Evolutionary conservation across 2,113 vertebrate species (phyloP).

Genomic region (Phocoena phocoena): DNA sequence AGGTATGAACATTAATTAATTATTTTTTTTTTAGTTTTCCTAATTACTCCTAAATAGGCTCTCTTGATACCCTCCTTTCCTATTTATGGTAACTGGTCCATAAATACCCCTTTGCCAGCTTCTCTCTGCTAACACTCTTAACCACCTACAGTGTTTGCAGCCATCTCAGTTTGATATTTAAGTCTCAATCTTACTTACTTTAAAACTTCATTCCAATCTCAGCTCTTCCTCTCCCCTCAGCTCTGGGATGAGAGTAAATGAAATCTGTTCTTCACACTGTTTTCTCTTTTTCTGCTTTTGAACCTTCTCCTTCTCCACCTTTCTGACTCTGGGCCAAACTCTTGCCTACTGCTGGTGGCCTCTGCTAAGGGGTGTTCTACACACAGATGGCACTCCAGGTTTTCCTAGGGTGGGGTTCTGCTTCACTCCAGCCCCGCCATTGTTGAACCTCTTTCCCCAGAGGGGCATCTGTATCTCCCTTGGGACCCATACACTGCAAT

Average conservation of each 20-base stretch:
- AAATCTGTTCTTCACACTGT: neutral
- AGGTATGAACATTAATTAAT: neutral
- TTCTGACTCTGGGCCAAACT: neutral
- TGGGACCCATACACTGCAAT: neutral
- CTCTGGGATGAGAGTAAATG: neutral
- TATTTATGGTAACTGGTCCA: neutral
- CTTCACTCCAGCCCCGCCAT: neutral
- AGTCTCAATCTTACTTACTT: neutral
- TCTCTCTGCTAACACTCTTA: neutral
- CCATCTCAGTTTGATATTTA: conserved; percentile 30
- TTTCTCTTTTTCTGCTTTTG: neutral
- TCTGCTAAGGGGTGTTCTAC: neutral
- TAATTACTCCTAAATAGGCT: neutral
- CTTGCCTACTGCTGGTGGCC: neutral
- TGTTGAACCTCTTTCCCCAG: neutral
- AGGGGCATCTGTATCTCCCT: neutral
- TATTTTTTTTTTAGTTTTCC: neutral
- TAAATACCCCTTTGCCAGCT: neutral
- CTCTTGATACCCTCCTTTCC: neutral
- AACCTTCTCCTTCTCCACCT: neutral
- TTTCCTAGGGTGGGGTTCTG: neutral
- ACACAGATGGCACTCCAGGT: neutral
- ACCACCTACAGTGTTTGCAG: neutral
- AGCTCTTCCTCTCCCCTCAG: neutral
- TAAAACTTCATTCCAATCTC: neutral